phyloP scores from a whole-genome alignment of 2,113 vertebrate genomes.

The Motacilla tschutschensis region DNA sequence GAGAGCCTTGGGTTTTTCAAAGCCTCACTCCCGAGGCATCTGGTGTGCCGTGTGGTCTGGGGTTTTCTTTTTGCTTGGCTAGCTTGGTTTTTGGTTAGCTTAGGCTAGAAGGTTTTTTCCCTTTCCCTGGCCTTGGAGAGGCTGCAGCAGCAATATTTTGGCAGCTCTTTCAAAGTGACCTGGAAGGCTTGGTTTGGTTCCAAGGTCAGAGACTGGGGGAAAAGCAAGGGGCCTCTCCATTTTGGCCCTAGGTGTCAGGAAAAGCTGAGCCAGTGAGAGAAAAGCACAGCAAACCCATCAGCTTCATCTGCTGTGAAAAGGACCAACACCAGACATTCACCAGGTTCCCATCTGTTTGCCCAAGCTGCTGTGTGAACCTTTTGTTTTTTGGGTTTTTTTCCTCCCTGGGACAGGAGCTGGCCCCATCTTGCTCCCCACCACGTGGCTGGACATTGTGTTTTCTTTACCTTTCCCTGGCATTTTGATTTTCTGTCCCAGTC shows the following conservation, averaged over 20 bases:
- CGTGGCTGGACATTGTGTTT: accelerated
- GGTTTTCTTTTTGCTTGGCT: neutral
- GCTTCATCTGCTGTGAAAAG: neutral
- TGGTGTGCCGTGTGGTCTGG: accelerated
- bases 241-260: neutral
- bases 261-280: neutral
- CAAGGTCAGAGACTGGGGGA: neutral
- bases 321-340: neutral
- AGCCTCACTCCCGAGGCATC: neutral
- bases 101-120: neutral
- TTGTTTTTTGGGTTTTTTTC: accelerated
- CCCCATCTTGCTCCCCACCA: neutral
- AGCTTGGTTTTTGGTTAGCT: neutral
- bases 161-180: accelerated
- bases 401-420: neutral
- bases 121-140: neutral
- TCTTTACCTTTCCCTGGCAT: neutral
- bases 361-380: accelerated
- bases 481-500: neutral
- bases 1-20: neutral
- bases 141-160: neutral
- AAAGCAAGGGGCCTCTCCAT: neutral
- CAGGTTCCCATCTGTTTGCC: neutral
- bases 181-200: neutral
- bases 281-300: neutral